A percentile compares a stretch with the other conserved stretches of the same genome.
phyloP scores from a whole-genome alignment of 2,888 invertebrate species.

The Nycteola revayana region DNA sequence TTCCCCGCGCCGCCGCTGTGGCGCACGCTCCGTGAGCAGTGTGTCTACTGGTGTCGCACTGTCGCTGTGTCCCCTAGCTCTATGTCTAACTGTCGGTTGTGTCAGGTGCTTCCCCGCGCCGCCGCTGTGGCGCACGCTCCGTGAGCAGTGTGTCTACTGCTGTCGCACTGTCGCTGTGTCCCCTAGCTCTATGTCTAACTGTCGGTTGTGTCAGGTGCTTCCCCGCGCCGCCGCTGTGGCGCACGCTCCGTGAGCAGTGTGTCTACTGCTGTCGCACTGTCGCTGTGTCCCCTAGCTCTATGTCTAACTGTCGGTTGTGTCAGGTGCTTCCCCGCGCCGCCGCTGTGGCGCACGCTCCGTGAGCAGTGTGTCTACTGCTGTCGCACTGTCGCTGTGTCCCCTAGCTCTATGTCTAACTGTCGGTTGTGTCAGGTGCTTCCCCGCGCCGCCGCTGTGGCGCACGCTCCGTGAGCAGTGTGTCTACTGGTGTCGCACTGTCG shows the following conservation, averaged over 20 bases:
- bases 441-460: slow-evolving; percentile 97
- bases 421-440: slow-evolving; percentile 87
- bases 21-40: slow-evolving; percentile 96
- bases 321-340: slow-evolving; percentile 96
- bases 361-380: slow-evolving; percentile 97
- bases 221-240: slow-evolving; percentile 97
- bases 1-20: slow-evolving; percentile 98
- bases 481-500: slow-evolving; percentile 98
- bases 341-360: slow-evolving; percentile 96
- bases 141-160: slow-evolving; percentile 96
- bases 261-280: slow-evolving; percentile 97
- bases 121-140: slow-evolving; percentile 96
- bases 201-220: slow-evolving; percentile 95
- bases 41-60: slow-evolving; percentile 97
- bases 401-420: slow-evolving; percentile 92
- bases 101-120: slow-evolving; percentile 96
- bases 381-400: slow-evolving; percentile 95
- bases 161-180: slow-evolving; percentile 95
- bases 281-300: slow-evolving; percentile 92
- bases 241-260: slow-evolving; percentile 95
- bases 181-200: slow-evolving; percentile 91
- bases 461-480: slow-evolving; percentile 95
- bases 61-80: slow-evolving; percentile 93
- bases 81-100: slow-evolving; percentile 90
- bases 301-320: slow-evolving; percentile 91